Evolutionary conservation across 2,888 invertebrate genomes (phyloP).

Genomic region (Macrophya alboannulata): DNA sequence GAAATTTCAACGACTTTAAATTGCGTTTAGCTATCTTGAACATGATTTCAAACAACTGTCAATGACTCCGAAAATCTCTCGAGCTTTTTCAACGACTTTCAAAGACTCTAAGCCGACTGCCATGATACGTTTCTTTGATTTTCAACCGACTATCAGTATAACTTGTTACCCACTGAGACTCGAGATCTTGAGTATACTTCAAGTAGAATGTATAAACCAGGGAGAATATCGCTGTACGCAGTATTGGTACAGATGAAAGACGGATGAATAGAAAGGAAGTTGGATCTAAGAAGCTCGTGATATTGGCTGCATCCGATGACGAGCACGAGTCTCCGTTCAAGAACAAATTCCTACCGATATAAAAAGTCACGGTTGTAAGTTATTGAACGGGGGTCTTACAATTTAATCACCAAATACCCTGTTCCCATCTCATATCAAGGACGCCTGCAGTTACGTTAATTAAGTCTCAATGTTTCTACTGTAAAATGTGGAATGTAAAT

Average conservation of each 20-base stretch:
- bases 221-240: neutral
- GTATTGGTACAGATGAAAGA: neutral
- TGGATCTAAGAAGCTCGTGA: neutral
- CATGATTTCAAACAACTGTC: neutral
- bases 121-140: neutral
- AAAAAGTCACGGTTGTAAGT: neutral
- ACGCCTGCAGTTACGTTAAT: neutral
- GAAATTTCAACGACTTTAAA: neutral
- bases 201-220: neutral
- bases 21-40: neutral
- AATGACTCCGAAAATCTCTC: neutral
- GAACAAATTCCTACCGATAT: neutral
- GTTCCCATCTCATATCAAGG: neutral
- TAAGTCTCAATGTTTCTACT: neutral
- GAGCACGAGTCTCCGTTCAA: neutral
- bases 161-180: neutral
- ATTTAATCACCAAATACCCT: neutral
- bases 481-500: neutral
- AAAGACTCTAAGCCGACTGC: neutral
- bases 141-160: neutral
- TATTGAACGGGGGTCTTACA: neutral
- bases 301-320: slow-evolving; percentile 23
- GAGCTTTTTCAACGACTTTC: neutral
- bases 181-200: neutral
- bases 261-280: neutral